phyloP scores from a whole-genome alignment of 2,888 invertebrate species.

The Leptinotarsa rubiginosa region DNA sequence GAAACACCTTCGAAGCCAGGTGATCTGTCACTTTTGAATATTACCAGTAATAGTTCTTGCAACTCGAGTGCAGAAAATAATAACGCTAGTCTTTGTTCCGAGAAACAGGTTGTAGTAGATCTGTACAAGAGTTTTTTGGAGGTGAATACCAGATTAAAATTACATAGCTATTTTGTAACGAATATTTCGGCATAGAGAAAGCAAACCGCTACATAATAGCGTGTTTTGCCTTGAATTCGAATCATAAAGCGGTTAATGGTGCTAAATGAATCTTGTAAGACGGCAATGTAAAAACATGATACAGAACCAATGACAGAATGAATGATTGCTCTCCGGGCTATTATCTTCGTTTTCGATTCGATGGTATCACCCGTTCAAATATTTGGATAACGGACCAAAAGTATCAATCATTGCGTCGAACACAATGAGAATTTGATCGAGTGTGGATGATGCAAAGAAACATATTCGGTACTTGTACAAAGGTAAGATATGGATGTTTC shows the following conservation, averaged over 20 bases:
- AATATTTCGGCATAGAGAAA: constrained; percentile 1
- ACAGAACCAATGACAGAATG: constrained; percentile 25
- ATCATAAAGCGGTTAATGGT: constrained; percentile 5
- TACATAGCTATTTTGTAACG: not conserved
- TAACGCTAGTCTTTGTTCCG: too few species aligned
- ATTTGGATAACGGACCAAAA: constrained; percentile 47
- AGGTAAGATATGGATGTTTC: constrained; percentile 29
- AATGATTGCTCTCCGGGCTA: constrained; percentile 28
- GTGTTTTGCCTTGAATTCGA: constrained; percentile 9
- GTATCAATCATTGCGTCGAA: constrained; percentile 45
- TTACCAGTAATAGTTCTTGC: too few species aligned
- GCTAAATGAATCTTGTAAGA: constrained; percentile 19
- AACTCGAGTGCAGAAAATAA: too few species aligned
- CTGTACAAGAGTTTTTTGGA: too few species aligned
- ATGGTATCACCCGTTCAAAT: constrained; percentile 45
- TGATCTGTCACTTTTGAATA: too few species aligned
- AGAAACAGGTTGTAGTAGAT: too few species aligned
- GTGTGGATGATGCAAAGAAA: constrained; percentile 39
- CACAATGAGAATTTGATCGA: constrained; percentile 47
- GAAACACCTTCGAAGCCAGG: too few species aligned
- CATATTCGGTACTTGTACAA: constrained; percentile 38
- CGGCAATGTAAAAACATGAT: constrained; percentile 11
- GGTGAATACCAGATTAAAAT: too few species aligned
- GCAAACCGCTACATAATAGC: not conserved
- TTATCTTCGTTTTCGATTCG: constrained; percentile 25